phyloP scores from a whole-genome alignment of 2,113 vertebrate genomes.

The Leucopternis melanops region DNA sequence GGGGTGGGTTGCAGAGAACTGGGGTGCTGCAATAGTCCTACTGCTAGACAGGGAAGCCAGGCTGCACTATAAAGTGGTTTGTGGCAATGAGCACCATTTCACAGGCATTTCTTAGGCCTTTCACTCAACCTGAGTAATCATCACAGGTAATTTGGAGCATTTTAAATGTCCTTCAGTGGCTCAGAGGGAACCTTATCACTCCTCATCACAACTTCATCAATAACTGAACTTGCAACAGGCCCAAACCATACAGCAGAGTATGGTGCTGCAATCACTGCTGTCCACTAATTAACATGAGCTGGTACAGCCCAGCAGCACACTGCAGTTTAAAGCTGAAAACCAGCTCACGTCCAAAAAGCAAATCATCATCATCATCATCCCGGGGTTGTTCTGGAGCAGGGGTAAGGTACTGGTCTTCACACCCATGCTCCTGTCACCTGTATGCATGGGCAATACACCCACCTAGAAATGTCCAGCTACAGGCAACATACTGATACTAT shows the following conservation, averaged over 20 bases:
- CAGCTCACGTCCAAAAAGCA: neutral
- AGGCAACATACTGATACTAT: rapidly evolving
- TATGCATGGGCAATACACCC: neutral
- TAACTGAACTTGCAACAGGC: neutral
- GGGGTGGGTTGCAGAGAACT: neutral
- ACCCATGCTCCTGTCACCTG: rapidly evolving
- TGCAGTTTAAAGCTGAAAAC: neutral
- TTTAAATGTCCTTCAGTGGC: neutral
- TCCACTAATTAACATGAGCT: rapidly evolving
- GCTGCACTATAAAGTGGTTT: neutral
- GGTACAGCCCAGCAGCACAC: neutral
- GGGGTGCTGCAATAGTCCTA: neutral
- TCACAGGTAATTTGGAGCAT: neutral
- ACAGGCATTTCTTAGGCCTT: neutral
- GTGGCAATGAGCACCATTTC: neutral
- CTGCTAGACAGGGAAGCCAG: neutral
- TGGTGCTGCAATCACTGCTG: neutral
- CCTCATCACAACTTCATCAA: neutral
- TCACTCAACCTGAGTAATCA: neutral
- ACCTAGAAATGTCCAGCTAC: neutral
- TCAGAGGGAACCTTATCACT: neutral
- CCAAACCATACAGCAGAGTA: neutral
- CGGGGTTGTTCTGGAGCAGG: neutral
- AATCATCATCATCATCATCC: neutral
- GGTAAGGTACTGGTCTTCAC: neutral